A percentile compares a stretch with the other conserved stretches of the same genome.
phyloP scores from a whole-genome alignment of 2,113 vertebrate species.

The Bufo gargarizans region DNA sequence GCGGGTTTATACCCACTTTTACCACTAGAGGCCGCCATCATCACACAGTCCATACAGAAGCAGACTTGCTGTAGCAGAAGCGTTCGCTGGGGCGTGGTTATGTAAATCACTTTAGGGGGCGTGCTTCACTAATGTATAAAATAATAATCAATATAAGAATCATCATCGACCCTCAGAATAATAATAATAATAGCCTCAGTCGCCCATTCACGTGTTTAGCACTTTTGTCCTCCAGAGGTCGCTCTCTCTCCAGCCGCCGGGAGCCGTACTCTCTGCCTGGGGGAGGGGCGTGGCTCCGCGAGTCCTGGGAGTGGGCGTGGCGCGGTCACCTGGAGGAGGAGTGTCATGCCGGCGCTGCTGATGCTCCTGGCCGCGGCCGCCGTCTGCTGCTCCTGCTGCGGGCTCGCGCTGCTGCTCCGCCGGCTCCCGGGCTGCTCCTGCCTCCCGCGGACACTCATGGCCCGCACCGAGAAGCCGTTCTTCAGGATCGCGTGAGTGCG shows the following conservation, averaged over 20 bases:
- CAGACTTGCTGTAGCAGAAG: background rate
- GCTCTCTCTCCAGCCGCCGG: too few species aligned
- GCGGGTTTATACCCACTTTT: background rate
- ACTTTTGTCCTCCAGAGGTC: too few species aligned
- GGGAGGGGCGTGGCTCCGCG: background rate
- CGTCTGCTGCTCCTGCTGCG: conserved; percentile 64
- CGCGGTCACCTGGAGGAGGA: conserved; percentile 3
- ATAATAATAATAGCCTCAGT: too few species aligned
- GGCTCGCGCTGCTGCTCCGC: conserved; percentile 40
- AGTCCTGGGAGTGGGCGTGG: background rate
- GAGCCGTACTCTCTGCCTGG: too few species aligned
- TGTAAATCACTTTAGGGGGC: background rate
- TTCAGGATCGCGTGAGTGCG: conserved; percentile 82
- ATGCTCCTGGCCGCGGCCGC: conserved; percentile 65
- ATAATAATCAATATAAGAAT: too few species aligned
- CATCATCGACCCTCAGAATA: too few species aligned
- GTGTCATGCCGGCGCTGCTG: conserved; percentile 71
- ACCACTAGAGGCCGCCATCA: background rate
- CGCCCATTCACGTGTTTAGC: too few species aligned
- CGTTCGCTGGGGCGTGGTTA: background rate
- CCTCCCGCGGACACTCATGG: conserved; percentile 68
- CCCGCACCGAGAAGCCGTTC: conserved; percentile 77
- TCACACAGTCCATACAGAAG: background rate
- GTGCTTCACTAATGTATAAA: background rate
- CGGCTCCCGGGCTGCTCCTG: conserved; percentile 58